Evolutionary conservation across 2,888 invertebrate species (phyloP).

Genomic region (Cheilosia variabilis): DNA sequence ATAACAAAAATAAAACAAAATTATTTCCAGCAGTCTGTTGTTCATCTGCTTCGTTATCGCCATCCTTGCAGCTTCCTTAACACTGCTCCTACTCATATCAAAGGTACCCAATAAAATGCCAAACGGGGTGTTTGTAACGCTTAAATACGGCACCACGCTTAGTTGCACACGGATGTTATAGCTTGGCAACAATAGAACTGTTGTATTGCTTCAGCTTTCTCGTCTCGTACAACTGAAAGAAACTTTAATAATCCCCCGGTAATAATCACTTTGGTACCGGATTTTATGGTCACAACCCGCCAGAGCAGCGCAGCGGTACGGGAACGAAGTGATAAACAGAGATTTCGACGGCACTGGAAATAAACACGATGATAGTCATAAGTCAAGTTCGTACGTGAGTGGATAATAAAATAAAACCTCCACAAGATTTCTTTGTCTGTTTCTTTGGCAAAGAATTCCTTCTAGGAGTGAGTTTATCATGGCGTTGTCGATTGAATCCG

Average conservation of each 20-base stretch:
- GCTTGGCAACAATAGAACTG: slow-evolving; percentile 14
- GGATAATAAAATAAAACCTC: slow-evolving; percentile 53
- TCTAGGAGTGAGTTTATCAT: slow-evolving; percentile 20
- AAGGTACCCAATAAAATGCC: slow-evolving; percentile 7
- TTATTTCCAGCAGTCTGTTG: neutral
- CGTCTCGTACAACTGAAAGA: neutral
- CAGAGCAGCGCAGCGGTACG: neutral
- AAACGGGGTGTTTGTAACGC: slow-evolving; percentile 17
- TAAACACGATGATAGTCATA: slow-evolving; percentile 49
- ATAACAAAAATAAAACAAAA: too few species aligned
- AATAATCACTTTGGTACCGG: slow-evolving; percentile 50
- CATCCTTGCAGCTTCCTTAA: neutral
- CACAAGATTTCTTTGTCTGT: slow-evolving; percentile 25
- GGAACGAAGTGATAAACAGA: slow-evolving; percentile 41
- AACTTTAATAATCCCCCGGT: slow-evolving; percentile 43
- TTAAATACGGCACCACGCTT: slow-evolving; percentile 12
- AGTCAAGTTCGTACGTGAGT: slow-evolving; percentile 58
- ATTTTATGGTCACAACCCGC: slow-evolving; percentile 11
- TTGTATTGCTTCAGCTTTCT: neutral
- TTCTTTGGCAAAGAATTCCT: neutral
- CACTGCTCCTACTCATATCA: neutral
- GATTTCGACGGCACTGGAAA: slow-evolving; percentile 16
- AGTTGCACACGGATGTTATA: slow-evolving; percentile 29
- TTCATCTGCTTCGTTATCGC: neutral
- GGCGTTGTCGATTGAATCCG: neutral